Evolutionary conservation across 2,888 invertebrate species (phyloP).

Genomic region (Agriopis aurantiaria): DNA sequence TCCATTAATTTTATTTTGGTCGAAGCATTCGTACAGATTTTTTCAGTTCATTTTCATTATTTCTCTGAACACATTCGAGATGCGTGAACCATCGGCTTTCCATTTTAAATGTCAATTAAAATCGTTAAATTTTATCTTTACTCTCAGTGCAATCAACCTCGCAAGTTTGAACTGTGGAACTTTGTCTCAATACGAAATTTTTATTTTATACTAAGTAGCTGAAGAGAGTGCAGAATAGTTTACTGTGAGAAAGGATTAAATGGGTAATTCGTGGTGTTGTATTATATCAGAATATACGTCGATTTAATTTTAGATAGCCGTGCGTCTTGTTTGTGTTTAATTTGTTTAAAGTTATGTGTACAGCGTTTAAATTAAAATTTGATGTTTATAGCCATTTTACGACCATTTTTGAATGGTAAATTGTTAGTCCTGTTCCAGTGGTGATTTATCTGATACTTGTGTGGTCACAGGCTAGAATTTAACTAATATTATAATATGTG

Average conservation of each 20-base stretch:
- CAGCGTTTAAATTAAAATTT: constrained; percentile 50
- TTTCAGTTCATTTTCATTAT: constrained; percentile 48
- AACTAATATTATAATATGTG: background rate
- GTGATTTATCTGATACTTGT: constrained; percentile 4
- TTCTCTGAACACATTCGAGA: constrained; percentile 50
- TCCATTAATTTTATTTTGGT: background rate
- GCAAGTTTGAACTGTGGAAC: background rate
- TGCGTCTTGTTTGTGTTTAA: constrained; percentile 55
- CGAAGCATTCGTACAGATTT: constrained; percentile 8
- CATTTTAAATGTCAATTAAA: constrained; percentile 68
- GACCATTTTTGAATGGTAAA: constrained; percentile 43
- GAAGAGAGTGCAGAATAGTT: background rate
- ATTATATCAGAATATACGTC: constrained; percentile 33
- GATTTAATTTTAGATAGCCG: constrained; percentile 63
- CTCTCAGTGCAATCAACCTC: constrained; percentile 44
- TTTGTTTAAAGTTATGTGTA: constrained; percentile 50
- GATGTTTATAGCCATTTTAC: constrained; percentile 47
- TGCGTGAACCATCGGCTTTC: constrained; percentile 48
- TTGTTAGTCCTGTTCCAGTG: constrained; percentile 11
- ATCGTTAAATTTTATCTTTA: constrained; percentile 60
- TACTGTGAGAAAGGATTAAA: constrained; percentile 13
- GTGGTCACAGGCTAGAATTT: background rate
- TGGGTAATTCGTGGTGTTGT: background rate
- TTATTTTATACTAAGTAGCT: background rate
- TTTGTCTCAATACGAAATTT: constrained; percentile 7